Evolutionary conservation across 2,797 vertebrate genomes (phyloP), one percentile per base, ranked within the genome.

Genomic region (Pangasius mekongensis): DNA sequence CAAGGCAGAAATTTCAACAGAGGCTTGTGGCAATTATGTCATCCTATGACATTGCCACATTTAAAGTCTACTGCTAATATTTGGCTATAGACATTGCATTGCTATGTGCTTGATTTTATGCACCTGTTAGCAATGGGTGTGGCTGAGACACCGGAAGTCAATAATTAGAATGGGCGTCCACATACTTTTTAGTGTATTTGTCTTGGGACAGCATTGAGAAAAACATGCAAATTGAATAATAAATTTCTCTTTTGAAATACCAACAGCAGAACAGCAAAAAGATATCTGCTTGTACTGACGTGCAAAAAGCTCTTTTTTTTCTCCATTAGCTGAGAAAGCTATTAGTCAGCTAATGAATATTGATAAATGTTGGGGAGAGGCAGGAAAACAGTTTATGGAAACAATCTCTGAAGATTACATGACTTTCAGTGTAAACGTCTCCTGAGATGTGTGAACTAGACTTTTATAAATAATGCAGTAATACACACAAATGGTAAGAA

Each of bases 321-420:
- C 33, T 62, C 54, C 78, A 81, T 81, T 60, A 81, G 78, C 24
- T 13, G 56, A 39, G 56, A 39, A 39, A 24, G 78, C 80, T 27
- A 16, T 82, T 82, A 62, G 56, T 82, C 80, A 60, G 54, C 56
- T 60, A 82, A 82, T 82, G 58, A 62, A 62, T 82, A 82, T 82
- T 82, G 36, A 82, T 82, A 62, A 62, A 62, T 9, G 36, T 16
- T 14, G 56, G 24, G 22, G 8, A 14, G 56, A 56, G 8, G 22
- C 2, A 62, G 56, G 56, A 43, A 39, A 82, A n/a, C 9, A 11
- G 80, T 62, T 62, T 27, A 62, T 82, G 80, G 33, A 62, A 62
- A 82, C 36, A 43, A 62, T 43, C 58, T 43, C n/a, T 39, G 24
- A 43, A 62, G 80, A 82, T 82, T 60, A 43, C 56, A 82, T 62